phyloP scores from a whole-genome alignment of 2,113 vertebrate genomes.

The Piprites chloris region DNA sequence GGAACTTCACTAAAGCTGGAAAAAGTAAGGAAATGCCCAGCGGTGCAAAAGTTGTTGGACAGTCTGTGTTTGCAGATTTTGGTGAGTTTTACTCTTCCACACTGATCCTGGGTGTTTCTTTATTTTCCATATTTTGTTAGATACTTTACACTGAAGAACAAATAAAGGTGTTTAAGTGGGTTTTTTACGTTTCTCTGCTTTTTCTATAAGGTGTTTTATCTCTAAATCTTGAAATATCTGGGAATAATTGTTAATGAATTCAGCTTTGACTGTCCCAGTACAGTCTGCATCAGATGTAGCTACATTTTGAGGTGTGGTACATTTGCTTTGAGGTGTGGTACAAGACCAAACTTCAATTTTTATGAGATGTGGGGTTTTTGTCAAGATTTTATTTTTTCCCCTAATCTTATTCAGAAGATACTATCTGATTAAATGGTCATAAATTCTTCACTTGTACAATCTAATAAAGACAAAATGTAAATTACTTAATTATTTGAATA shows the following conservation, averaged over 20 bases:
- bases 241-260: background rate
- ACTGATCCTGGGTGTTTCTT: background rate
- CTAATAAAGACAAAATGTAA: background rate
- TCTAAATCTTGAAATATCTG: background rate
- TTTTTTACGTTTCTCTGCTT: background rate
- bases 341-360: background rate
- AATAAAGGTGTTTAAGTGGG: background rate
- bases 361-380: background rate
- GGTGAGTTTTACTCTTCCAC: slow-evolving; percentile 76
- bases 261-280: background rate
- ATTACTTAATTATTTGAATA: background rate
- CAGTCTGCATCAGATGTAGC: background rate
- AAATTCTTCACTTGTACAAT: background rate
- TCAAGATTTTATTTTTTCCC: background rate
- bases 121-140: background rate
- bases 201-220: background rate
- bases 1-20: slow-evolving; percentile 79
- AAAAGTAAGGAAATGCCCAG: slow-evolving; percentile 24
- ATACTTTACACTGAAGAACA: background rate
- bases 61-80: slow-evolving; percentile 94
- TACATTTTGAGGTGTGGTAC: background rate
- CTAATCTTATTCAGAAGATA: background rate
- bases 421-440: background rate
- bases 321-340: background rate
- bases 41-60: slow-evolving; percentile 73